Evolutionary conservation across 2,888 invertebrate genomes (phyloP).

Genomic region (Leptopilina myrica): DNA sequence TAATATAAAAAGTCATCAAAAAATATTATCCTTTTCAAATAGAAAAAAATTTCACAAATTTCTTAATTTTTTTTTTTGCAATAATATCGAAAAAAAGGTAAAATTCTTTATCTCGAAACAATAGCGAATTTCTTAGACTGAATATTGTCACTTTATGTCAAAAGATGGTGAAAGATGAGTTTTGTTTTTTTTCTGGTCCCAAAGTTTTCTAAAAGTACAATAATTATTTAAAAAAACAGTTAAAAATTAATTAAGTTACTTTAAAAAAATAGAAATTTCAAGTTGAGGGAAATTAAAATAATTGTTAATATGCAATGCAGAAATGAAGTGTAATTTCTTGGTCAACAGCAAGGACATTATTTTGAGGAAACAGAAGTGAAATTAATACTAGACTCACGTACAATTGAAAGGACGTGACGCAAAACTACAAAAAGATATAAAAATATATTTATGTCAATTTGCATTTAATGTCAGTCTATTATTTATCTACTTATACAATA

Average conservation of each 20-base stretch:
- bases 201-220: too few species aligned
- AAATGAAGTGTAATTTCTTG: constrained; percentile 24
- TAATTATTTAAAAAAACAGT: background rate
- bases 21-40: too few species aligned
- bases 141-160: too few species aligned
- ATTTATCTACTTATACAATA: background rate
- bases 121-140: too few species aligned
- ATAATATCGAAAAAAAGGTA: too few species aligned
- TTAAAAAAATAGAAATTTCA: background rate
- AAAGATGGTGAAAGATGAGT: too few species aligned
- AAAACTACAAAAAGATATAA: background rate
- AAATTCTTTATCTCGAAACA: too few species aligned
- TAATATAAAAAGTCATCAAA: too few species aligned
- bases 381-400: constrained; percentile 13
- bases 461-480: constrained; percentile 9
- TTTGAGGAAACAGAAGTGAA: constrained; percentile 9
- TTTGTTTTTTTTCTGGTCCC: too few species aligned
- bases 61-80: too few species aligned
- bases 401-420: background rate
- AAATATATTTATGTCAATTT: background rate
- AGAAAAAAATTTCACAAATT: too few species aligned
- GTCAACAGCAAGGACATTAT: constrained; percentile 23
- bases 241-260: background rate
- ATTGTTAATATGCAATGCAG: constrained; percentile 7
- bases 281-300: background rate